Conservation (phyloP, 2,113 vertebrate genomes). For the Bothrops jararaca region DNA sequence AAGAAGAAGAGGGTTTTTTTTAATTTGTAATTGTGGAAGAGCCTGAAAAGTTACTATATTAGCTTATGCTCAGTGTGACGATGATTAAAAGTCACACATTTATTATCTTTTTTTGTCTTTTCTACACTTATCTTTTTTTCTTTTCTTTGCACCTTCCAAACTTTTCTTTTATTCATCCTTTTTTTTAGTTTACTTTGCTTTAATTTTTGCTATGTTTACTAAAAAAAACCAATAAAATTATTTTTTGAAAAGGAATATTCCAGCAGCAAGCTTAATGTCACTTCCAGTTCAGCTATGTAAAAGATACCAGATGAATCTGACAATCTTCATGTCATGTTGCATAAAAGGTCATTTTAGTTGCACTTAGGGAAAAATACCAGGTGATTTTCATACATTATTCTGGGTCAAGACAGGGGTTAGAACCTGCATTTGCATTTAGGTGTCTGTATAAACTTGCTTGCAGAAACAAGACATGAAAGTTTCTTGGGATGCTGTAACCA, state of each 20-base stretch:
- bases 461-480: neutral
- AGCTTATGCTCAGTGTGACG: neutral
- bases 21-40: no score
- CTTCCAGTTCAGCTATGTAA: neutral
- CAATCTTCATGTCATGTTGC: neutral
- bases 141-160: neutral
- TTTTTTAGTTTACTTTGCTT: neutral
- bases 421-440: neutral
- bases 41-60: no score
- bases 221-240: neutral
- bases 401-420: neutral
- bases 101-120: neutral
- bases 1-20: no score
- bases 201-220: neutral
- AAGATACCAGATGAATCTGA: neutral
- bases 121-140: neutral
- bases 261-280: neutral
- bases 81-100: neutral
- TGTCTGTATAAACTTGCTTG: neutral
- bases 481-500: neutral
- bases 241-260: neutral
- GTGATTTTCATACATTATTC: neutral
- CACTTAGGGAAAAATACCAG: neutral
- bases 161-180: neutral
- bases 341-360: neutral